Percentiles rank a stretch among this genome's conserved stretches.
Evolutionary conservation across 2,888 invertebrate species (phyloP).

Genomic region (Galeruca laticollis): DNA sequence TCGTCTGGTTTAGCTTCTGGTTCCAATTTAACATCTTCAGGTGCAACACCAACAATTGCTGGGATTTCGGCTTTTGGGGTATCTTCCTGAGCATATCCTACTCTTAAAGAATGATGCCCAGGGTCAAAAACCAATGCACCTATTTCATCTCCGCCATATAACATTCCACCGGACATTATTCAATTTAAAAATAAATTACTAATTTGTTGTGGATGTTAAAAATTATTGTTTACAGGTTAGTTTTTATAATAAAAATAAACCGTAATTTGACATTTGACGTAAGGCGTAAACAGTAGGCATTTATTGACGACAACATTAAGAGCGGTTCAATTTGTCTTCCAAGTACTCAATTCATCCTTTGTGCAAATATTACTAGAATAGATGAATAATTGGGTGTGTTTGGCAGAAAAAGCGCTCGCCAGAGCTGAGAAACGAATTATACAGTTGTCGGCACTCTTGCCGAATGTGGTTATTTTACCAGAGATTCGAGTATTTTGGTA

Average conservation of each 20-base stretch:
- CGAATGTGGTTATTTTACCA: too few relatives aligned
- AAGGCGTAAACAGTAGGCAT: too few relatives aligned
- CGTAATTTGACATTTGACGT: background rate
- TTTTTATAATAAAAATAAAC: background rate
- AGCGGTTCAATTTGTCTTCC: background rate
- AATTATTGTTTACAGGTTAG: slow-evolving; percentile 5
- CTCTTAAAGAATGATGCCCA: slow-evolving; percentile 89
- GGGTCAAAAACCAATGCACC: slow-evolving; percentile 98
- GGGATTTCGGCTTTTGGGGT: slow-evolving; percentile 99
- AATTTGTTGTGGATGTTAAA: slow-evolving; percentile 5
- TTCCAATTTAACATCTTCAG: slow-evolving; percentile 77
- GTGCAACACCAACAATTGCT: slow-evolving; percentile 88
- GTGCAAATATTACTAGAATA: too few relatives aligned
- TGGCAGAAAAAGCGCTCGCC: too few relatives aligned
- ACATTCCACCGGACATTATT: slow-evolving; percentile 76
- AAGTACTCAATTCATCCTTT: too few relatives aligned
- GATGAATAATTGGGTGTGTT: too few relatives aligned
- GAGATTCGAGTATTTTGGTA: too few relatives aligned
- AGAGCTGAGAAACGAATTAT: too few relatives aligned
- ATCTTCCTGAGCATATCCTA: slow-evolving; percentile 97
- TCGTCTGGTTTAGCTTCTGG: slow-evolving; percentile 83
- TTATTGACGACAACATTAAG: background rate
- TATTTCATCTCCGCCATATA: slow-evolving; percentile 97
- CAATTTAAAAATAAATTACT: background rate
- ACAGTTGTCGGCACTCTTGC: too few relatives aligned